A percentile compares a stretch with the other conserved stretches of the same genome.
These are phyloP conservation scores for Ammospiza caudacuta DNA, from an alignment of 2,113 vertebrate species.

Conservation along the genomic window DNA sequence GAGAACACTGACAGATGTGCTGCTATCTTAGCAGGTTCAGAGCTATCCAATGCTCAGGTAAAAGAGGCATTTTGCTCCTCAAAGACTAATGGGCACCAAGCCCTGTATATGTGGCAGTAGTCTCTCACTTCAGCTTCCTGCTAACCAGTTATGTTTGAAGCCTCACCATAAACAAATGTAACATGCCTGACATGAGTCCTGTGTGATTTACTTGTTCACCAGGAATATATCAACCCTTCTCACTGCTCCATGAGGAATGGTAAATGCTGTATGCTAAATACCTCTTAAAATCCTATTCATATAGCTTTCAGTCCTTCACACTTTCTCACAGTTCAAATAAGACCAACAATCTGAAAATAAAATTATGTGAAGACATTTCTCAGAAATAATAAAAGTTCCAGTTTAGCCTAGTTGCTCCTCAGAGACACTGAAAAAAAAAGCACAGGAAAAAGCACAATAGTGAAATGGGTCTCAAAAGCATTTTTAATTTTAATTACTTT, in stretches of 20 bases:
- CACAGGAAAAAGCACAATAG: background rate
- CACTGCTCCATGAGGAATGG: background rate
- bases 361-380: background rate
- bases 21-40: background rate
- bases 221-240: background rate
- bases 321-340: background rate
- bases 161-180: background rate
- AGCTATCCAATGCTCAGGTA: background rate
- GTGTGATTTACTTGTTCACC: background rate
- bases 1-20: background rate
- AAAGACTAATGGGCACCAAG: background rate
- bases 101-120: background rate
- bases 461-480: background rate
- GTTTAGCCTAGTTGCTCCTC: background rate
- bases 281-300: background rate
- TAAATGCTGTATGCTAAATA: background rate
- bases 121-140: background rate
- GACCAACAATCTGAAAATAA: background rate
- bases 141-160: background rate
- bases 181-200: background rate
- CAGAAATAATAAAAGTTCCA: background rate
- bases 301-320: background rate
- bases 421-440: background rate
- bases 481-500: slow-evolving; percentile 42
- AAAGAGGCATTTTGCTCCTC: background rate